Percentiles rank a stretch among this genome's conserved stretches.
phyloP scores from a whole-genome alignment of 2,797 vertebrate genomes.

The Tarsius wallacei region DNA sequence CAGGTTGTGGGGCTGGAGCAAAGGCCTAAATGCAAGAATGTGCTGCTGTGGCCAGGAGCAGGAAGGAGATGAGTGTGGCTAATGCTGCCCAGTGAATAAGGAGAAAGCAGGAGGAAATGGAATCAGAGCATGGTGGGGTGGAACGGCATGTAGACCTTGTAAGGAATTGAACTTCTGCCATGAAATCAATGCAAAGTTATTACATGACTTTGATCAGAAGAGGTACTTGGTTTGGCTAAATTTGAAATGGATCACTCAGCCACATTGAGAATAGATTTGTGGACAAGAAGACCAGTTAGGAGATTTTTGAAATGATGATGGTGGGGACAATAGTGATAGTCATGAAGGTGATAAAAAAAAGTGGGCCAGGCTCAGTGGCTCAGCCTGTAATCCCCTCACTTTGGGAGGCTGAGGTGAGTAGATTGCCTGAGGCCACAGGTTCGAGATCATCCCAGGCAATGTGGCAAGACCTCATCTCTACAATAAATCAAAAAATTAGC shows the following conservation, averaged over 20 bases:
- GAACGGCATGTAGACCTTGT: too few relatives aligned
- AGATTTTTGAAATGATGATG: constrained; percentile 16
- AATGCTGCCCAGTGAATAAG: neutral
- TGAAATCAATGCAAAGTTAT: neutral
- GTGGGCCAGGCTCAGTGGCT: too few relatives aligned
- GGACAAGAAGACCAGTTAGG: neutral
- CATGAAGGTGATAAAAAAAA: too few relatives aligned
- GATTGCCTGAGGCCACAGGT: too few relatives aligned
- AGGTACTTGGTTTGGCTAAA: neutral
- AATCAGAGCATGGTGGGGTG: neutral
- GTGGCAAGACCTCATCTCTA: too few relatives aligned
- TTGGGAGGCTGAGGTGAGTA: too few relatives aligned
- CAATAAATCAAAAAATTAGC: too few relatives aligned
- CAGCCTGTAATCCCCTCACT: too few relatives aligned
- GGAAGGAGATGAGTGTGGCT: neutral
- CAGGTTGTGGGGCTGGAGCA: neutral
- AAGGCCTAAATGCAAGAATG: neutral
- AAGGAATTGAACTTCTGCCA: neutral
- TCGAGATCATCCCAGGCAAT: too few relatives aligned
- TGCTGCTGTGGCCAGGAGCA: neutral
- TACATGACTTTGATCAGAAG: neutral
- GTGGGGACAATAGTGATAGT: too few relatives aligned
- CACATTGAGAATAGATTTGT: neutral
- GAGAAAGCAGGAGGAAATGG: neutral
- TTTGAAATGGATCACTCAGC: neutral